Base-by-base conservation (phyloP, 1,140 invertebrate species). In the Pseudomyrmex gracilis region DNA sequence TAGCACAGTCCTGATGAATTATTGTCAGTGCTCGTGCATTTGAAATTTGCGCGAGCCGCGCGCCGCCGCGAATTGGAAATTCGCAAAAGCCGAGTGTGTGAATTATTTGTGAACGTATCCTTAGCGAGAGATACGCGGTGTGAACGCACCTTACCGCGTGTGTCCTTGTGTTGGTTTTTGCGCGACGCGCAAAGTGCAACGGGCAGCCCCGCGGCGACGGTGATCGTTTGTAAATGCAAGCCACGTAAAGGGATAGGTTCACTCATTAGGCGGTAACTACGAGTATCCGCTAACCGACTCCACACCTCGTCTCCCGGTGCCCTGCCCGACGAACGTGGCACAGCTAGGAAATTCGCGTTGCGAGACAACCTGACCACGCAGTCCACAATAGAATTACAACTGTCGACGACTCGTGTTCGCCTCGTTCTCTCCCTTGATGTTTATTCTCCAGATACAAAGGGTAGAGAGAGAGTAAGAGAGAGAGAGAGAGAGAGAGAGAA, bases 231-330 rank as follows among this genome's bases (percentile, higher is more conserved):
- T 20, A 84, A 83, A 90, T 90, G 84, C 88, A 13, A 64, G 64
- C 84, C 85, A 89, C 90, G 90, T 88, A 88, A 89, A 83, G 73
- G 86, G 73, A 90, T 90, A 83, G 85, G 83, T 85, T 89, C 85
- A 85, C 85, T 90, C 89, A 90, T 91, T 90, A 90, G 89, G 71
- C 71, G 87, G 73, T 87, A 86, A 87, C 86, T 87, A 87, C 86
- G 85, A 87, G 85, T 77, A 87, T 87, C 80, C 85, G 82, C 80
- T 68, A 73, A 78, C 80, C 73, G 86, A 67, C 85, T 77, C 80
- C 70, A 51, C 86, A 83, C 86, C 85, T 87, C 68, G 76, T 71
- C 5, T 34, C 34, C 5, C 34, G 34, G 34, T 34, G 34, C 34
- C 34, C 53, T 34, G 34, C 34, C 34, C 53, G 45, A 22, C 53